Percentiles rank a stretch among this genome's conserved stretches.
These are phyloP conservation scores for Parotocinclus haroldoi DNA, from an alignment of 2,797 vertebrate genomes.

Conservation along the genomic window DNA sequence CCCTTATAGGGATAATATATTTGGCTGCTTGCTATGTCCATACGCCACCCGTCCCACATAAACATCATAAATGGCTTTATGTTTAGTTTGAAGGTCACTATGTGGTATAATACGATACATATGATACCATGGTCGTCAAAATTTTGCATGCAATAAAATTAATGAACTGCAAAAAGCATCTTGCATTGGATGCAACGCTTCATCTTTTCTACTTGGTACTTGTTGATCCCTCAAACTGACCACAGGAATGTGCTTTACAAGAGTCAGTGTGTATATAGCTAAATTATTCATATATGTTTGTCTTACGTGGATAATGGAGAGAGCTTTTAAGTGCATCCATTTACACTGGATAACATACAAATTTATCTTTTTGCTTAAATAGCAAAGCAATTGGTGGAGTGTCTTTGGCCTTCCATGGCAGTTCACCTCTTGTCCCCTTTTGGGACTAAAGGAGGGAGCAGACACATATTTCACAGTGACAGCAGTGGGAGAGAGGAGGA, in stretches of 20 bases:
- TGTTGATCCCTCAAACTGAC: constrained; percentile 41
- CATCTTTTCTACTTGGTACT: not conserved
- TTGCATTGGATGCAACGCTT: constrained; percentile 12
- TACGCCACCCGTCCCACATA: too few relatives aligned
- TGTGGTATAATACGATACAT: too few relatives aligned
- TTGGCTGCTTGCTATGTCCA: too few relatives aligned
- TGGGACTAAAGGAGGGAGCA: constrained; percentile 24
- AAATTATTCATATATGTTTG: constrained; percentile 3
- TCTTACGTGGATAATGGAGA: constrained; percentile 8
- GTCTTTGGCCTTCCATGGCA: constrained; percentile 29
- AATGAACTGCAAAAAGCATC: constrained; percentile 5
- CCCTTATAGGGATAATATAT: too few relatives aligned
- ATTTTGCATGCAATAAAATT: too few relatives aligned
- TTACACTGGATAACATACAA: not conserved
- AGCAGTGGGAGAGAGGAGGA: constrained; percentile 29
- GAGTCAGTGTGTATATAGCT: not conserved
- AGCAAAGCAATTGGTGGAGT: constrained; percentile 24
- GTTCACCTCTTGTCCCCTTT: constrained; percentile 25
- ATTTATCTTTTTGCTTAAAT: constrained; percentile 1
- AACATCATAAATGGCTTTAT: too few relatives aligned
- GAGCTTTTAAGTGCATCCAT: not conserved
- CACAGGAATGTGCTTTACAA: constrained; percentile 30
- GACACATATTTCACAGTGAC: constrained; percentile 45
- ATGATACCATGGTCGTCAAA: too few relatives aligned
- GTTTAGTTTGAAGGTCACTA: too few relatives aligned